Evolutionary conservation across 2,888 invertebrate species (phyloP).

Genomic region (Dasysyrphus albostriatus): DNA sequence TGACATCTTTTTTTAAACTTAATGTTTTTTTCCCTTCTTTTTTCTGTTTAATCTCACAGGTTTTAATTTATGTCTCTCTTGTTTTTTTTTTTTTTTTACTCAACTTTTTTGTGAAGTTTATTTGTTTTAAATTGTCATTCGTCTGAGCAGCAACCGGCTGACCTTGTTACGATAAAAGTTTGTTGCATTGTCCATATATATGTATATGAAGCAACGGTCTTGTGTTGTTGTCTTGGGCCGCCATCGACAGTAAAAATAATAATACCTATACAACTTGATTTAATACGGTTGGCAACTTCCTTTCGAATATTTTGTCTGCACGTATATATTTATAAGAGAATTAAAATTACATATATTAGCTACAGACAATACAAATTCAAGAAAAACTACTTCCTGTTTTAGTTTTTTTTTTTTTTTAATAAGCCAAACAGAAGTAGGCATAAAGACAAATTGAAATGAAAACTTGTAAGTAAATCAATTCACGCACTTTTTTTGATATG

Average conservation of each 20-base stretch:
- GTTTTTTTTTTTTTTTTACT: conserved; percentile 18
- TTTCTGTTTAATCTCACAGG: neutral
- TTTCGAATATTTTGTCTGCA: neutral
- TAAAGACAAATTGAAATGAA: neutral
- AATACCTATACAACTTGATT: neutral
- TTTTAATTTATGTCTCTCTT: neutral
- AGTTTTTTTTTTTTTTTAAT: neutral
- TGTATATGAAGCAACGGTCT: conserved; percentile 41
- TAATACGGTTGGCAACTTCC: conserved; percentile 15
- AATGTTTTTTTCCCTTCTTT: neutral
- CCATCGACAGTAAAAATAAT: neutral
- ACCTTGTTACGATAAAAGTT: conserved; percentile 73
- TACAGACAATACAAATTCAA: neutral
- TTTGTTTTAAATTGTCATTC: conserved; percentile 46
- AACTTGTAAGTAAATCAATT: neutral
- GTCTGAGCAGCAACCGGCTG: conserved; percentile 49
- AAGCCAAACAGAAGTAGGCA: neutral
- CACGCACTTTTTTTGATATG: neutral
- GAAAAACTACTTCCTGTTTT: conserved; percentile 24
- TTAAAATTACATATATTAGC: neutral
- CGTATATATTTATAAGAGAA: neutral
- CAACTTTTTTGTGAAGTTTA: conserved; percentile 24
- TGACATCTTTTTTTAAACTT: conserved; percentile 1
- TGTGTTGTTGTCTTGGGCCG: neutral
- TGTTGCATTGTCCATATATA: conserved; percentile 62